A percentile compares a stretch with the other conserved stretches of the same genome.
These are phyloP conservation scores for Mesocentrotus franciscanus DNA, from an alignment of 53 echinoderm and acorn worm genomes.

Conservation along the genomic window DNA sequence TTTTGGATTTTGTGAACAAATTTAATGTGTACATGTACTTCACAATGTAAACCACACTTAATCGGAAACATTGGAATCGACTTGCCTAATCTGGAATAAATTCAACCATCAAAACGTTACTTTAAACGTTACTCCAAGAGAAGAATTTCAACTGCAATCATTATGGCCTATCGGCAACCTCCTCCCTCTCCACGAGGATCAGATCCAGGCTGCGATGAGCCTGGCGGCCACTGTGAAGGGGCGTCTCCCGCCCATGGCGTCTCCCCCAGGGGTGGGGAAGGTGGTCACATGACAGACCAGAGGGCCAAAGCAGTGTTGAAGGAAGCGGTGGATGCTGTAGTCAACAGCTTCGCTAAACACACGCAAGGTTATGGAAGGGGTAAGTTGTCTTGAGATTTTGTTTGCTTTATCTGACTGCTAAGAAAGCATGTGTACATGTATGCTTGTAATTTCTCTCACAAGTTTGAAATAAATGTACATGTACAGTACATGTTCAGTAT, in stretches of 20 bases:
- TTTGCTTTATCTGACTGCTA: neutral
- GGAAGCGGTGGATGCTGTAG: constrained; percentile 97
- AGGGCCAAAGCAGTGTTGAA: constrained; percentile 92
- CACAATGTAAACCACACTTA: neutral
- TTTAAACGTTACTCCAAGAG: neutral
- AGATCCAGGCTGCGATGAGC: constrained; percentile 37
- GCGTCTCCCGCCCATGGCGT: constrained; percentile 56
- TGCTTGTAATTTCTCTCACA: too few species aligned
- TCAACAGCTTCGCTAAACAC: constrained; percentile 98
- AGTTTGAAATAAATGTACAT: too few species aligned
- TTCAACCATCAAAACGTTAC: neutral
- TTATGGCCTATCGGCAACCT: constrained; percentile 54
- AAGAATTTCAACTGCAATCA: neutral
- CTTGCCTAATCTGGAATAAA: neutral
- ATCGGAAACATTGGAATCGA: neutral
- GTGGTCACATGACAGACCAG: constrained; percentile 91
- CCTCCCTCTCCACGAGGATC: constrained; percentile 55
- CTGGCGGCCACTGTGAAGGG: constrained; percentile 54
- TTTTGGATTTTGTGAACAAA: too few species aligned
- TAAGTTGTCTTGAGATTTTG: constrained; percentile 6
- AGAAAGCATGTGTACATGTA: too few species aligned
- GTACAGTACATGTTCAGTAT: too few species aligned
- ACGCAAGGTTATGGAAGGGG: constrained; percentile 98
- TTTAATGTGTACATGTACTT: neutral
- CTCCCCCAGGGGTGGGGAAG: constrained; percentile 50